These are phyloP conservation scores for Pinctada fucata DNA, from an alignment of 2,888 invertebrate species.

Conservation along the genomic window DNA sequence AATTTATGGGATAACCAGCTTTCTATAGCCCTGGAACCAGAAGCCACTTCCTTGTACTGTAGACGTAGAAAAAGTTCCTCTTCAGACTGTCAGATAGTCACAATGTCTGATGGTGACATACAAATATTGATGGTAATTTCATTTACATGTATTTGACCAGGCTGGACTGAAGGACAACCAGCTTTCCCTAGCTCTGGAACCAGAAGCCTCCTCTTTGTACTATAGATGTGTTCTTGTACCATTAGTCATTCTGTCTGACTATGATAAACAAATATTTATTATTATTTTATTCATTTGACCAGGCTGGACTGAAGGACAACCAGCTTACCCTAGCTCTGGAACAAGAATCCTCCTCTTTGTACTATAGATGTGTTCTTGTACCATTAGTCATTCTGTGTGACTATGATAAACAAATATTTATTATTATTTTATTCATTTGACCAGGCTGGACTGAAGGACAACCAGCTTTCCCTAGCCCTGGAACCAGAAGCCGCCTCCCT, in stretches of 20 bases:
- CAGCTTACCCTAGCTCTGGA: slow-evolving; percentile 24
- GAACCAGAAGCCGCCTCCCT: slow-evolving; percentile 31
- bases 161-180: slow-evolving; percentile 24
- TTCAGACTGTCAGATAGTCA: slow-evolving; percentile 1
- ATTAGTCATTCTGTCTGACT: background rate
- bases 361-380: slow-evolving; percentile 27
- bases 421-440: background rate
- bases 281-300: background rate
- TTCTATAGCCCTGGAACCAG: no score
- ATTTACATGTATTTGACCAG: background rate
- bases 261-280: slow-evolving; percentile 12
- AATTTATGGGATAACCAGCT: no score
- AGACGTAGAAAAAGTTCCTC: slow-evolving; percentile 9
- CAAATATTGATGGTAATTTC: background rate
- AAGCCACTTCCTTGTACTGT: no score
- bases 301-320: slow-evolving; percentile 23
- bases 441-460: slow-evolving; percentile 24
- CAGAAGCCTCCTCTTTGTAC: slow-evolving; percentile 31
- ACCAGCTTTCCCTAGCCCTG: slow-evolving; percentile 16
- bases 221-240: slow-evolving; percentile 23
- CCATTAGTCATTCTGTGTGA: no score
- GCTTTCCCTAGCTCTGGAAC: slow-evolving; percentile 24
- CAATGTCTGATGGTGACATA: slow-evolving; percentile 11
- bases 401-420: no score
- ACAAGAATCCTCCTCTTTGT: slow-evolving; percentile 28